Percentiles rank a stretch among this genome's conserved stretches.
Conservation (phyloP, 2,113 vertebrate genomes). For the Heterotilapia buettikoferi region DNA sequence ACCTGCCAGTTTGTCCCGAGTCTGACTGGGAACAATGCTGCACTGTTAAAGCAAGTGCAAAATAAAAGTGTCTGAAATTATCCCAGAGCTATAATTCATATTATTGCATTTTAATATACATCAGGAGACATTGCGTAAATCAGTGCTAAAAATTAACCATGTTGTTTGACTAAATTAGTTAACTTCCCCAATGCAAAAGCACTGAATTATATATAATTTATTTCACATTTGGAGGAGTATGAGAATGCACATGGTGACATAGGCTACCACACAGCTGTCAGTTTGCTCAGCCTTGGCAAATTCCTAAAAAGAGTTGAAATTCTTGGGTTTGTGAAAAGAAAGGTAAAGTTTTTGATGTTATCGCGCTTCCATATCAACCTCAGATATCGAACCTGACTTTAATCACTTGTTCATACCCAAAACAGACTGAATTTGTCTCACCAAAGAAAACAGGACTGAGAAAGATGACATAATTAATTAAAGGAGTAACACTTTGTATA, state of each 20-base stretch:
- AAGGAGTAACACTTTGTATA: not conserved
- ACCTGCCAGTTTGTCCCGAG: not conserved
- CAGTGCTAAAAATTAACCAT: not conserved
- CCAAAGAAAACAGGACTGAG: not conserved
- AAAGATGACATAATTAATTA: not conserved
- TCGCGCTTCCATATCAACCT: not conserved
- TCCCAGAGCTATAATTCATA: not conserved
- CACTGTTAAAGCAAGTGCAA: not conserved
- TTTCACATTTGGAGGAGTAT: not conserved
- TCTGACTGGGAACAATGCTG: not conserved
- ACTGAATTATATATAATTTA: not conserved
- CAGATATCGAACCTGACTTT: not conserved
- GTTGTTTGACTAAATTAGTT: not conserved
- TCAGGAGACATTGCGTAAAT: not conserved
- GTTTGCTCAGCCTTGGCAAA: not conserved
- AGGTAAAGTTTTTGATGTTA: not conserved
- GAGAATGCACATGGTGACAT: not conserved
- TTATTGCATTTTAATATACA: not conserved
- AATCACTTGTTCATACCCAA: not conserved
- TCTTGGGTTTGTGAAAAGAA: not conserved
- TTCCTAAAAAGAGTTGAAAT: not conserved
- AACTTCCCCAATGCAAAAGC: not conserved
- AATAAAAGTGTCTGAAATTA: not conserved
- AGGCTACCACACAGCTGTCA: not conserved
- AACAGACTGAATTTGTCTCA: not conserved